A percentile compares a stretch with the other conserved stretches of the same genome.
Conservation (phyloP, 2,888 invertebrate species). For the Morpho helenor region DNA sequence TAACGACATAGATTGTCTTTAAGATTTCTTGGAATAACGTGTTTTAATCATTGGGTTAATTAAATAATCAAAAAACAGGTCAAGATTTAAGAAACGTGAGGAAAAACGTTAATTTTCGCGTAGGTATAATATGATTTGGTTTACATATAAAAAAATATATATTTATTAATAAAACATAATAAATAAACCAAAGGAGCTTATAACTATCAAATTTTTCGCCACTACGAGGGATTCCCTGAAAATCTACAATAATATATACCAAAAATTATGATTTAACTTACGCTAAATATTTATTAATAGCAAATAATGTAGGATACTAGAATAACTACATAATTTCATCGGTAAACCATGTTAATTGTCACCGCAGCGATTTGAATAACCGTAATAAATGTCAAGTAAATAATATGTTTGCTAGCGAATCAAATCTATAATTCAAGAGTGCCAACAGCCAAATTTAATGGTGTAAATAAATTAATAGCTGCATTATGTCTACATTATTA, state of each 20-base stretch:
- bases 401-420: constrained; percentile 25
- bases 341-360: constrained; percentile 17
- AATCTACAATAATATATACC: too few species aligned
- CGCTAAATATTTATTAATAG: background rate
- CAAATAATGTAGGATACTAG: background rate
- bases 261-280: background rate
- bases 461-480: constrained; percentile 24
- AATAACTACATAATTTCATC: constrained; percentile 10
- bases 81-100: too few species aligned
- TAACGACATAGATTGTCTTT: constrained; percentile 36
- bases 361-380: constrained; percentile 15
- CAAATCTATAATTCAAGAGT: constrained; percentile 23
- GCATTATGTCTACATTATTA: constrained; percentile 8
- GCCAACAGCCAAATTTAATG: constrained; percentile 21
- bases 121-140: too few species aligned
- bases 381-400: constrained; percentile 25
- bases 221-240: too few species aligned
- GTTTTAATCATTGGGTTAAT: too few species aligned
- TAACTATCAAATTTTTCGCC: too few species aligned
- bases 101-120: too few species aligned
- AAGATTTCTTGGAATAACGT: too few species aligned
- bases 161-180: too few species aligned
- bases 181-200: too few species aligned
- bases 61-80: too few species aligned
- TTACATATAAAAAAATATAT: too few species aligned